These are phyloP conservation scores for Aphidius gifuensis DNA, from an alignment of 1,140 invertebrate species.

Conservation along the genomic window DNA sequence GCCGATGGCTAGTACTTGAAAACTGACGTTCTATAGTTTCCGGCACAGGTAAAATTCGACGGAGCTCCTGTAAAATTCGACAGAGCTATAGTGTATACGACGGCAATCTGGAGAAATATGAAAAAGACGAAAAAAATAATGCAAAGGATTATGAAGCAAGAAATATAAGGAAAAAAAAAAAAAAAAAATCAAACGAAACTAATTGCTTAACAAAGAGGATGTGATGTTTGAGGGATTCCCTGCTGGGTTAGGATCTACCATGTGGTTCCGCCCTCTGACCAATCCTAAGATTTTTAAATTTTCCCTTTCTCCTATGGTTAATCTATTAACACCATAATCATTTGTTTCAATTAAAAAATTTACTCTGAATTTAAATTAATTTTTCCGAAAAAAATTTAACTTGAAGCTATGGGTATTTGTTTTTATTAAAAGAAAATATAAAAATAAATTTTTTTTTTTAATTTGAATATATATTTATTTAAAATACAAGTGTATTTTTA, in stretches of 20 bases:
- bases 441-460: no score
- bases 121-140: conserved; percentile 2
- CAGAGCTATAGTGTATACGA: not conserved
- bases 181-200: conserved; percentile 40
- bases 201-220: conserved; percentile 48
- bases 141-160: not conserved
- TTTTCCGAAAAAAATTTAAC: no score
- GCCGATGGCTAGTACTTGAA: conserved; percentile 24
- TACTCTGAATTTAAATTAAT: no score
- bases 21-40: conserved; percentile 26
- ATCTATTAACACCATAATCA: conserved; percentile 11
- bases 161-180: conserved; percentile 18
- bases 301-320: conserved; percentile 26
- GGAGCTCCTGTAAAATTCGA: conserved; percentile 5
- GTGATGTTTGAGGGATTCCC: conserved; percentile 42
- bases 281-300: conserved; percentile 34
- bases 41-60: conserved; percentile 39
- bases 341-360: not conserved
- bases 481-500: no score
- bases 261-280: conserved; percentile 46
- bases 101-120: not conserved
- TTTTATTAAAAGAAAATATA: no score
- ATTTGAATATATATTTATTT: no score
- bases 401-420: no score
- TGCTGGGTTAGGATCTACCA: conserved; percentile 35